Percentiles rank a stretch among this genome's conserved stretches.
These are phyloP conservation scores for Lacanobia wlatinum DNA, from an alignment of 2,888 invertebrate genomes.

Conservation along the genomic window DNA sequence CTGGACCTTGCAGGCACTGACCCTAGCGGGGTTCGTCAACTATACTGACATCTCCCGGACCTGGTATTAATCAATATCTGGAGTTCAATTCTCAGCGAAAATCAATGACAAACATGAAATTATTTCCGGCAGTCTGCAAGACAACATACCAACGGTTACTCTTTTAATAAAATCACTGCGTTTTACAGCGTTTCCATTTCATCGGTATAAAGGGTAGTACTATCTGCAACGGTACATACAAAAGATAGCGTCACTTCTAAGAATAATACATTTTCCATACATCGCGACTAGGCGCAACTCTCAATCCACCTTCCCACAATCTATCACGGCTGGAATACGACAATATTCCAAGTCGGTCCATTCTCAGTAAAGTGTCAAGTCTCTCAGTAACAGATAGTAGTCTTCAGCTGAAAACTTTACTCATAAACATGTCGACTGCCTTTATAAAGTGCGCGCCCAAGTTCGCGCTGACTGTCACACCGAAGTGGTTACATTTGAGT, in stretches of 20 bases:
- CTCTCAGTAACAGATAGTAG: constrained; percentile 75
- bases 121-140: too few species aligned
- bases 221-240: not conserved
- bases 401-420: constrained; percentile 78
- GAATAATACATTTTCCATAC: not conserved
- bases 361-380: constrained; percentile 70
- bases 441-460: constrained; percentile 76
- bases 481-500: constrained; percentile 32
- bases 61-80: too few species aligned
- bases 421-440: constrained; percentile 81
- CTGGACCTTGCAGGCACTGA: too few species aligned
- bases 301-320: constrained; percentile 32
- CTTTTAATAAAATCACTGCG: too few species aligned
- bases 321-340: constrained; percentile 40
- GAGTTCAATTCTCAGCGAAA: too few species aligned
- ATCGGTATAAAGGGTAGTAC: too few species aligned
- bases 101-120: too few species aligned
- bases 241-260: not conserved
- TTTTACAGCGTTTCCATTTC: too few species aligned
- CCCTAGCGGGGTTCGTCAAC: too few species aligned
- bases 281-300: not conserved
- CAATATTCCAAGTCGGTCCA: constrained; percentile 61
- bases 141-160: too few species aligned
- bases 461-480: constrained; percentile 67
- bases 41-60: too few species aligned